Evolutionary conservation across 2,113 vertebrate genomes (phyloP).

Genomic region (Chaenocephalus aceratus): DNA sequence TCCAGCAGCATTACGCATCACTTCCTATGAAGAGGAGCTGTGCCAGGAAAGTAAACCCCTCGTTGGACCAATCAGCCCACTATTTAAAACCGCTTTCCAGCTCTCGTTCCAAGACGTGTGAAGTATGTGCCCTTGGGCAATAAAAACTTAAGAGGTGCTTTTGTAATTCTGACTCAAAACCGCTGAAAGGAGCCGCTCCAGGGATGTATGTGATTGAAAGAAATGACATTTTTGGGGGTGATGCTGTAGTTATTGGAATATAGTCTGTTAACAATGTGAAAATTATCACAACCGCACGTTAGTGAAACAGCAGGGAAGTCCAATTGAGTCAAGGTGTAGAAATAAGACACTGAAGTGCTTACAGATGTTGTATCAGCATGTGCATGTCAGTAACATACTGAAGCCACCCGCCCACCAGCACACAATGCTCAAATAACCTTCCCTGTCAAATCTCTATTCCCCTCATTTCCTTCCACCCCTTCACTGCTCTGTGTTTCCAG

Average conservation of each 20-base stretch:
- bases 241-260: background rate
- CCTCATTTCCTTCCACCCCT: constrained; percentile 47
- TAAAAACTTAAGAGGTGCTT: constrained; percentile 68
- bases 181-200: constrained; percentile 8
- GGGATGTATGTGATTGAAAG: constrained; percentile 11
- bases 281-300: background rate
- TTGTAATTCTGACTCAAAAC: constrained; percentile 42
- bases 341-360: background rate
- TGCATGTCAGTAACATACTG: background rate
- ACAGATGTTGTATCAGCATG: constrained; percentile 8
- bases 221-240: background rate
- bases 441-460: constrained; percentile 27
- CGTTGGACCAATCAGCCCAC: constrained; percentile 62
- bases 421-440: constrained; percentile 24
- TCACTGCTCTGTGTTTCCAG: constrained; percentile 57
- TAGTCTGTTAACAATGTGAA: background rate
- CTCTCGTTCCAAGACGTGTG: constrained; percentile 66
- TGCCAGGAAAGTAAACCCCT: constrained; percentile 74
- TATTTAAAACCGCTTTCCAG: constrained; percentile 70
- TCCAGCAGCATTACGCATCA: constrained; percentile 63
- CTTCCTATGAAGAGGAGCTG: constrained; percentile 62
- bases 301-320: background rate
- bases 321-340: background rate
- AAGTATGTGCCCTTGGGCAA: constrained; percentile 63
- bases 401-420: background rate